Base-by-base conservation (phyloP, 2,113 vertebrate genomes). In the Ciconia maguari region DNA sequence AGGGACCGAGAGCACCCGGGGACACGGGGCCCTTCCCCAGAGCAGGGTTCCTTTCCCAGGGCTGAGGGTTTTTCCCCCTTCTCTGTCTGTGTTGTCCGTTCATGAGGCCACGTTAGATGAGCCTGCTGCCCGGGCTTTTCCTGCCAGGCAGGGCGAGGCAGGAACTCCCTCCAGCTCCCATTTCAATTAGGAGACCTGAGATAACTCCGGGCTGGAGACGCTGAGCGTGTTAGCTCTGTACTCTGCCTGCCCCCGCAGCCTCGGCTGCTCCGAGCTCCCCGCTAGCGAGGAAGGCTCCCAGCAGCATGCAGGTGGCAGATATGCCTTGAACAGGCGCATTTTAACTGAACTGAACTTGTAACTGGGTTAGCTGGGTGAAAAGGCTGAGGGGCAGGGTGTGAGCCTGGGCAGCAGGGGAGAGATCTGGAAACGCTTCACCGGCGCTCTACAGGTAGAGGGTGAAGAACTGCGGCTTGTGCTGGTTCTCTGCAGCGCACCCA, bases 161-260 rank as follows among this genome's bases (percentile, higher is more conserved):
- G 87, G 10, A 26, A 20, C 65, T 87, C 44, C 38, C 38, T 79
- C 51, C 88, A 64, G 61, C 44, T 91, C 55, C 61, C 7, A 2
- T 46, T 75, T 58, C 69, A n/a, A 9, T 49, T 6, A 20, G 48
- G 38, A 87, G 34, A 65, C 24, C 49, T 19, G 60, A 44, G 34
- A 49, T 38, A 41, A 60, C 65, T 32, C 44, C 1, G 6, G 46
- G 42, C 36, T 69, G 79, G 44, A 60, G 41, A 7, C 2, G 10
- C 38, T 6, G 54, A 34, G n/a, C 3, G 0, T 6, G 8, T 42
- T 62, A 66, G 70, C 29, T 29, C 68, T 34, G 29, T 0, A 1
- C 52, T 34, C 25, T 24, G 36, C 91, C 25, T 51, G 70, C 11
- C 38, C n/a, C 58, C 30, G 70, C 32, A 21, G 52, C 51, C 65